These are phyloP conservation scores for Drosophila dunni DNA, from an alignment of 1,140 invertebrate species.

Conservation along the genomic window DNA sequence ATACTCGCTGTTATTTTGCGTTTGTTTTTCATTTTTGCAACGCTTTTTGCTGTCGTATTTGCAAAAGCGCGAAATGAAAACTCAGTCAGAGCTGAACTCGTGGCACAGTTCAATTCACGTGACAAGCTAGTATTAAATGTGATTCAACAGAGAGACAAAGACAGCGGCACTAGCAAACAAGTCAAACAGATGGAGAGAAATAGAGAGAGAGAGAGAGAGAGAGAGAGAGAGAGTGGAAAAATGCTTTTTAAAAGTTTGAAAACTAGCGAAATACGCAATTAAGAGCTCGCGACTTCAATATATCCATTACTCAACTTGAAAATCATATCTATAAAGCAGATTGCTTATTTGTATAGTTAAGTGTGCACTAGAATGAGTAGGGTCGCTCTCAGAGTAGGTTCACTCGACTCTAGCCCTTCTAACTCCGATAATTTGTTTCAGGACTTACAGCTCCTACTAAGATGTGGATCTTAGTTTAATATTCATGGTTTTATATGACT, in stretches of 20 bases:
- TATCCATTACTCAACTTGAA: too few relatives aligned
- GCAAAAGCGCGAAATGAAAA: conserved; percentile 53
- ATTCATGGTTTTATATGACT: too few relatives aligned
- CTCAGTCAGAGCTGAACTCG: conserved; percentile 41
- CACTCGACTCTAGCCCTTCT: too few relatives aligned
- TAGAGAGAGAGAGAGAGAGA: neutral
- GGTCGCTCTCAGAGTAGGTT: too few relatives aligned
- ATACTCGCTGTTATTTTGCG: conserved; percentile 11
- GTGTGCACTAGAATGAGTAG: too few relatives aligned
- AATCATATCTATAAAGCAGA: too few relatives aligned
- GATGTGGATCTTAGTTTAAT: too few relatives aligned
- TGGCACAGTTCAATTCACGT: conserved; percentile 78
- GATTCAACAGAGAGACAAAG: conserved; percentile 41
- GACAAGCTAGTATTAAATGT: conserved; percentile 80
- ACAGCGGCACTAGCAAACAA: neutral
- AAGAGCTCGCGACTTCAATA: too few relatives aligned
- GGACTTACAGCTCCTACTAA: too few relatives aligned
- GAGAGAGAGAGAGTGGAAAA: neutral
- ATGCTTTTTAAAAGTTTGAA: neutral
- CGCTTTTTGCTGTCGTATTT: conserved; percentile 45
- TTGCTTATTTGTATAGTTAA: too few relatives aligned
- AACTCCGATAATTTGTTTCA: too few relatives aligned
- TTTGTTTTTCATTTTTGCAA: conserved; percentile 12
- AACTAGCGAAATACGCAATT: neutral
- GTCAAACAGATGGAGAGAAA: neutral